Evolutionary conservation across 1,140 invertebrate genomes (phyloP), one percentile per base, ranked within the genome.

Genomic region (Cyclina sinensis): DNA sequence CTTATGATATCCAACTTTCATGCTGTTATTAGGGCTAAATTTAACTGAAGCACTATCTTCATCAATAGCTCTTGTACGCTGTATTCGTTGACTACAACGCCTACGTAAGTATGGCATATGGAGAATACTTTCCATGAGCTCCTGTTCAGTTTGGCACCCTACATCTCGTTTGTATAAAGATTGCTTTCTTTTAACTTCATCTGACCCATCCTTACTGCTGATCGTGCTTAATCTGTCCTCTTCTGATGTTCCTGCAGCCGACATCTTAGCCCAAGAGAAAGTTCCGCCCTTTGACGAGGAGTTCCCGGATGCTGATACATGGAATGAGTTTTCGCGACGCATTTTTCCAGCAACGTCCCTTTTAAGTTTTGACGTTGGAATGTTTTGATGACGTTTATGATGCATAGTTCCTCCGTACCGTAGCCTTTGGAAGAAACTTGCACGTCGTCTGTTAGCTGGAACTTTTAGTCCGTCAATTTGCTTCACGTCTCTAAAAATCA

Each of bases 251-350:
- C 62, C 73, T 11, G 86, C 57, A 14, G 74, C 46, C 27, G 89
- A 87, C 62, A 90, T 89, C 30, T 89, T 88, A 12, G 74, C 89
- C 91, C 91, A 92, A 9, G 90, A 87, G 70, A 92, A 92, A 48
- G 84, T 87, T 7, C 48, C 54, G 2, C 81, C 81, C 43, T 54
- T 54, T 30, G 80, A 81, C 11, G 59, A 73, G 7, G 82, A 82
- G 7, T 84, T 76, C 18, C 51, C 62, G 32, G 88, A 12, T 7
- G 86, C 80, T 3, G 89, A 88, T 0, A 92, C 90, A 51, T 92
- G 91, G 62, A 89, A 91, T n/a, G 91, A 92, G 46, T 92, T 89
- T 39, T 91, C 88, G 30, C 91, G 76, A 18, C 65, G 90, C 3
- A 92, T 73, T 37, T 68, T 83, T 3, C 84, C 88, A 37, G 85